These are phyloP conservation scores for Philopedon plagiatum DNA, from an alignment of 2,888 invertebrate species.

Conservation along the genomic window DNA sequence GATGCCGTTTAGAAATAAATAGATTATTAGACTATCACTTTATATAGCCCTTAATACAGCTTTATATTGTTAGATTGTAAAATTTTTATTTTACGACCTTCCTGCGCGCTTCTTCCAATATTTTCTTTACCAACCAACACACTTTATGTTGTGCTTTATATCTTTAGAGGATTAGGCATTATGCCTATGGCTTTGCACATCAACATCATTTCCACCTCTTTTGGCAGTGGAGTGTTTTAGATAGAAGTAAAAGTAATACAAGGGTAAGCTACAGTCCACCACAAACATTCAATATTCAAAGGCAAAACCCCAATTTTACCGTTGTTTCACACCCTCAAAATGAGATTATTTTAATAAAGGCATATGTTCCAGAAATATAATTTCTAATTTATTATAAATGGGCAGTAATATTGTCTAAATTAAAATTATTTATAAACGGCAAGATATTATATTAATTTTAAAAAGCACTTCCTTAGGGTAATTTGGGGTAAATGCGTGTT, in stretches of 20 bases:
- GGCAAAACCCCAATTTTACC: slow-evolving; percentile 10
- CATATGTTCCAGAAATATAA: not conserved
- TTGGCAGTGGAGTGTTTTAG: not conserved
- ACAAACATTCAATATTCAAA: slow-evolving; percentile 10
- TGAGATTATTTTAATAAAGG: not conserved
- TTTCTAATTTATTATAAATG: not conserved
- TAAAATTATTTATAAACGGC: not conserved
- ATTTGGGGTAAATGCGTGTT: no score
- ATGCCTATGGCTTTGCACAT: not conserved
- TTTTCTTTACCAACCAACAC: not conserved
- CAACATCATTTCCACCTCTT: slow-evolving; percentile 3
- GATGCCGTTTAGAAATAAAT: no score
- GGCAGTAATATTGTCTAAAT: not conserved
- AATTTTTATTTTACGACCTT: not conserved
- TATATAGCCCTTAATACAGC: not conserved
- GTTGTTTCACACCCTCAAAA: slow-evolving; percentile 1
- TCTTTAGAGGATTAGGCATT: not conserved
- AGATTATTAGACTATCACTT: no score
- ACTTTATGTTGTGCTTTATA: not conserved
- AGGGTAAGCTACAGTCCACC: slow-evolving; percentile 4
- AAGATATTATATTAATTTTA: no score
- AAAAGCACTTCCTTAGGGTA: no score
- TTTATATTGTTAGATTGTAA: not conserved
- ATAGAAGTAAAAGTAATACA: not conserved
- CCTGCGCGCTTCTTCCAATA: not conserved